Evolutionary conservation across 2,888 invertebrate species (phyloP).

Genomic region (Sthenelais limicola): DNA sequence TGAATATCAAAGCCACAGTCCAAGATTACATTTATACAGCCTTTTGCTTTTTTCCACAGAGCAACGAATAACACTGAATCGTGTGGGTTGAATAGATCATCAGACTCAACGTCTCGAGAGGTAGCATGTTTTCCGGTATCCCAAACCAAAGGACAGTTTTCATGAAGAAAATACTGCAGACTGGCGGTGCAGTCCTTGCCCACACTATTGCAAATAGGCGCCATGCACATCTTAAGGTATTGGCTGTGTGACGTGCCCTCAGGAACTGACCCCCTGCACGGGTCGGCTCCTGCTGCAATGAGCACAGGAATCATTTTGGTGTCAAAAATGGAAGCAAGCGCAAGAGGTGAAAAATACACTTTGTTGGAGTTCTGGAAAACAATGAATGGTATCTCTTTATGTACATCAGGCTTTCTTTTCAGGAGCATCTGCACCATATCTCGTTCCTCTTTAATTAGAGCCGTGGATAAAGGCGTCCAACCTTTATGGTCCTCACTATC

Average conservation of each 20-base stretch:
- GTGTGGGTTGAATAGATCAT: not conserved
- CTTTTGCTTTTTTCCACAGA: not conserved
- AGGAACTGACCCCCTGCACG: not conserved
- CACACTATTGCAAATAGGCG: slow-evolving; percentile 1
- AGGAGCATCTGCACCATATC: slow-evolving; percentile 7
- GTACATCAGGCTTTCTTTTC: not conserved
- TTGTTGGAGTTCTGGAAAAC: slow-evolving; percentile 25
- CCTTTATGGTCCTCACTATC: slow-evolving; percentile 9
- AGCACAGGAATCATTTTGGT: slow-evolving; percentile 1
- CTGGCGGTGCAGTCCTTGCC: slow-evolving; percentile 2
- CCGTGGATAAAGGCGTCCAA: slow-evolving; percentile 10
- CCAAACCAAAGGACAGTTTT: slow-evolving; percentile 7
- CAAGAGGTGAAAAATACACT: slow-evolving; percentile 6
- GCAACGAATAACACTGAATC: slow-evolving; percentile 9
- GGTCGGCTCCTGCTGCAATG: not conserved
- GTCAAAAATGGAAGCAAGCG: slow-evolving; percentile 8
- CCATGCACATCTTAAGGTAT: slow-evolving; percentile 10
- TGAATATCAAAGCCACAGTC: slow-evolving; percentile 5
- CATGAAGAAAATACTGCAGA: not conserved
- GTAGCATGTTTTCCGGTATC: not conserved
- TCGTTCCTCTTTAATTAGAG: not conserved
- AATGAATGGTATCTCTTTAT: slow-evolving; percentile 15
- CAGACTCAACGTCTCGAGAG: not conserved
- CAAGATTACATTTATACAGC: slow-evolving; percentile 1
- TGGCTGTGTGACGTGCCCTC: not conserved